Evolutionary conservation across 2,797 vertebrate genomes (phyloP).

Genomic region (Prionace glauca): DNA sequence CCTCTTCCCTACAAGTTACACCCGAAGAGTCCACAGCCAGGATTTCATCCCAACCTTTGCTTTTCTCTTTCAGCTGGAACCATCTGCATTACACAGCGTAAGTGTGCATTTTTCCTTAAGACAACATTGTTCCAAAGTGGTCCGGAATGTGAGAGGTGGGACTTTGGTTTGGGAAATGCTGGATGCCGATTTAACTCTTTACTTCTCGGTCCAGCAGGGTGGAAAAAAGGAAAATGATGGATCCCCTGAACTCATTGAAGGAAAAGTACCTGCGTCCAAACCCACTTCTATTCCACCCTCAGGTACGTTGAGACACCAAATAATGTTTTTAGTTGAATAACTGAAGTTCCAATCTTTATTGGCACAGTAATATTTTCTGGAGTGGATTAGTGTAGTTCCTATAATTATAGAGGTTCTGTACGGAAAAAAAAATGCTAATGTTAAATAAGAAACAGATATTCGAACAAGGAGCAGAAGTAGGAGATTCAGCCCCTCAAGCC

Average conservation of each 20-base stretch:
- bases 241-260: constrained; percentile 89
- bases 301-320: constrained; percentile 62
- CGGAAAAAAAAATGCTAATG: neutral
- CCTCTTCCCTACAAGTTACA: neutral
- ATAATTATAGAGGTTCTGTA: neutral
- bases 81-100: constrained; percentile 33
- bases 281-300: constrained; percentile 88
- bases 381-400: neutral
- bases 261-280: constrained; percentile 92
- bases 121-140: constrained; percentile 27
- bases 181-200: constrained; percentile 79
- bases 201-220: constrained; percentile 98
- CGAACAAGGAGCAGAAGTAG: neutral
- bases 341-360: neutral
- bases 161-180: neutral
- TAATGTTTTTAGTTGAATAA: neutral
- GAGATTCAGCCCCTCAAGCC: neutral
- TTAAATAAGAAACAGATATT: neutral
- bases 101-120: constrained; percentile 32
- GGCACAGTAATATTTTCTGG: neutral
- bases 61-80: constrained; percentile 36
- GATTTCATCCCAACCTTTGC: constrained; percentile 36
- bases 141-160: neutral
- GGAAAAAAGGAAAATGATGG: constrained; percentile 97
- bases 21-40: neutral